Conservation (phyloP, 1,140 invertebrate species). For the Nilaparvata lugens region DNA sequence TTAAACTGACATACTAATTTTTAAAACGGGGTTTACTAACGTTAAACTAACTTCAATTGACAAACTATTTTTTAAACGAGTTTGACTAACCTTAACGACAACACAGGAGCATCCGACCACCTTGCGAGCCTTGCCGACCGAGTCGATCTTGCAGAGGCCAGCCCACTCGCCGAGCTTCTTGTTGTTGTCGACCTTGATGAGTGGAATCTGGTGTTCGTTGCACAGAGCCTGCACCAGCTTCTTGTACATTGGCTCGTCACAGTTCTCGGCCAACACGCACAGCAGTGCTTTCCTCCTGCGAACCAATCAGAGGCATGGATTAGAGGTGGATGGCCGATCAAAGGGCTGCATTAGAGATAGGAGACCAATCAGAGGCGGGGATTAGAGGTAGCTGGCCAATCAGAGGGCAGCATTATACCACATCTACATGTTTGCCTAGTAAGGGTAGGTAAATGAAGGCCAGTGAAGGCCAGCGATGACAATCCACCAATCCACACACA, state of each 20-base stretch:
- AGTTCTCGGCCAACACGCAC: conserved; percentile 95
- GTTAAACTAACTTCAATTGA: background rate
- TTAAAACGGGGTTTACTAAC: background rate
- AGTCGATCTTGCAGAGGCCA: conserved; percentile 98
- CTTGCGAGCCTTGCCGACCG: conserved; percentile 96
- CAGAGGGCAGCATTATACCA: no score
- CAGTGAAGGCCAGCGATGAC: no score
- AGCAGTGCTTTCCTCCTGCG: conserved; percentile 84
- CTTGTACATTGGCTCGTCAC: conserved; percentile 95
- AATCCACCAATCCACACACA: no score
- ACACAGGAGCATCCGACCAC: conserved; percentile 98
- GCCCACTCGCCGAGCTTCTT: conserved; percentile 99
- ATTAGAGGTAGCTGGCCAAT: no score
- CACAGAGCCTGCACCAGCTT: conserved; percentile 98
- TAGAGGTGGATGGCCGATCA: no score
- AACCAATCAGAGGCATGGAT: conserved; percentile 12
- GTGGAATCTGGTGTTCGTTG: conserved; percentile 93
- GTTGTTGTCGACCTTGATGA: conserved; percentile 96
- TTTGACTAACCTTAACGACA: conserved; percentile 70
- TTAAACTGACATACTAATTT: background rate
- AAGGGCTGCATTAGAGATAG: no score
- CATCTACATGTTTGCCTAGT: no score
- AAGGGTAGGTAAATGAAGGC: no score
- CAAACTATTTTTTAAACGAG: background rate
- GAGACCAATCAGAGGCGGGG: no score